Base-by-base conservation (phyloP, 1,140 invertebrate genomes). In the Delia radicum region DNA sequence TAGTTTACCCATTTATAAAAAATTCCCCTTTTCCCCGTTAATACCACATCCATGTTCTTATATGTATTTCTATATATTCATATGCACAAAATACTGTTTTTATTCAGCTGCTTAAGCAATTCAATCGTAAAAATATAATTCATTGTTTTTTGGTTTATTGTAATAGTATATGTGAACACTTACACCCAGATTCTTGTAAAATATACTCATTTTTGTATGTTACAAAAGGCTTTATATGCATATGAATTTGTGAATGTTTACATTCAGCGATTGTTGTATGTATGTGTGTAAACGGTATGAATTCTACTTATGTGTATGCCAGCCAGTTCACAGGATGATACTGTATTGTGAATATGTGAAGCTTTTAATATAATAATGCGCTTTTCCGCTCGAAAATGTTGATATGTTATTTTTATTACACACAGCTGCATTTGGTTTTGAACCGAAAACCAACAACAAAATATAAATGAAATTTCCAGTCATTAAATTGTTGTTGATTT, bases 41-140 rank as follows among this genome's bases (percentile, higher is more conserved):
- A n/a, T n/a, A n/a, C 37, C 37, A 42, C 37, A 15, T 15, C 37
- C n/a, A 15, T 42, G 33, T n/a, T n/a, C n/a, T 10, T 13, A 42
- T 13, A 0, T 5, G 12, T 42, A 42, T 42, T 42, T 42, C 12
- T 42, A 42, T 15, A 42, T 10, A 15, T 42, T 33, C 10, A 15
- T 42, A 42, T 42, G 37, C 37, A 42, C 10, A 42, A 42, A n/a
- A 42, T 10, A 13, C 37, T 42, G 37, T 42, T 27, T 65, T 65
- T 65, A 29, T 65, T 65, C 62, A 65, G 18, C 62, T 65, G 62
- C 62, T 65, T 65, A 65, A 65, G 62, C 62, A 29, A 65, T 65
- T 65, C 62, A 65, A 65, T 65, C 62, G 62, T 65, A 65, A 65
- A 65, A 65, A 65, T 65, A 65, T 65, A 65, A 65, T 29, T 65